Evolutionary conservation across 2,888 invertebrate genomes (phyloP), one percentile per base, ranked within the genome.

Genomic region (Agrenia bidenticulata): DNA sequence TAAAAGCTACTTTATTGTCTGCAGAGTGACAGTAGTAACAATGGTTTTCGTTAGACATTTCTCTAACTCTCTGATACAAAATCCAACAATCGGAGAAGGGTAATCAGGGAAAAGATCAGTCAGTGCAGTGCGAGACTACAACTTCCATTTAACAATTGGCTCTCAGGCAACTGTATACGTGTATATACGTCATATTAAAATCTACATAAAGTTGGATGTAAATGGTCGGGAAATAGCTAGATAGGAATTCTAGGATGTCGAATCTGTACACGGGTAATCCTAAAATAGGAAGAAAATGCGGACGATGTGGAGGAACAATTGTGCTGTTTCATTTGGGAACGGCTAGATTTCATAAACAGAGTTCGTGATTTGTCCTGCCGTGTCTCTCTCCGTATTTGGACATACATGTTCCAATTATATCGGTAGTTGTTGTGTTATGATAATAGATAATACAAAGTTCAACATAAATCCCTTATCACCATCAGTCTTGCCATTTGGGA

Each of bases 291-390:
- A n/a, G n/a, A n/a, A n/a, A n/a, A n/a, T n/a, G n/a, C n/a, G n/a
- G n/a, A n/a, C n/a, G n/a, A 11, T 32, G 32, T 32, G 5, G 11
- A 32, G 32, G 32, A 32, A 32, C 5, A 32, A 45, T 17, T 11
- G 15, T 57, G 41, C 57, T 27, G 57, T 57, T 57, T 37, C 57
- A 57, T 57, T 41, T 57, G 39, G 23, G 57, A 57, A 55, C 17
- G 17, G n/a, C 4, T 27, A 26, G 4, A 51, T 17, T 15, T 32
- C 24, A 19, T 27, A 11, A 32, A 19, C 11, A 41, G 26, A 57
- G 42, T 57, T 57, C 57, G 57, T 57, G 57, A 57, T 57, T 57
- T 57, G 57, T 57, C 57, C 41, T 19, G 57, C 57, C 17, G 57
- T 57, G 57, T 57, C 17, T 57, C 4, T 7, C 7, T 41, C 57